A percentile compares a stretch with the other conserved stretches of the same genome.
Conservation (phyloP, 1,140 invertebrate genomes). For the Charaxes varanes region DNA sequence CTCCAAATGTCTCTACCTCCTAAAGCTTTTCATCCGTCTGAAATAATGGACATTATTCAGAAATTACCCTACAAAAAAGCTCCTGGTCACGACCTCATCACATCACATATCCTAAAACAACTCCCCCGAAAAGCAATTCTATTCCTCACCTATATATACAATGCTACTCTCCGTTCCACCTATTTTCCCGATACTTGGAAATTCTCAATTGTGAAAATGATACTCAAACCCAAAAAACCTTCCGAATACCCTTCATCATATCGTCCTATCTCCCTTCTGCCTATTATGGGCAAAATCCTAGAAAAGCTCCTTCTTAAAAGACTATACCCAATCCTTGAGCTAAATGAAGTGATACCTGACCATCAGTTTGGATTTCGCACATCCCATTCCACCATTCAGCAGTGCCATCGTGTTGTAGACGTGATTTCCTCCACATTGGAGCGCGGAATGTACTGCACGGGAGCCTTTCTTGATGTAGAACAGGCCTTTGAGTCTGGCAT, state of each 20-base stretch:
- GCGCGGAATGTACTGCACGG: too few relatives aligned
- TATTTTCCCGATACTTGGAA: constrained; percentile 3
- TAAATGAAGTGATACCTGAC: background rate
- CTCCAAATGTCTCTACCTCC: constrained; percentile 4
- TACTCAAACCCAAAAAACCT: constrained; percentile 4
- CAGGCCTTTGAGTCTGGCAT: too few relatives aligned
- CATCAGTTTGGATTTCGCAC: constrained; percentile 3
- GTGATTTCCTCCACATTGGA: too few relatives aligned
- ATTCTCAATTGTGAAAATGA: background rate
- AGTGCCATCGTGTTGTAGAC: too few relatives aligned
- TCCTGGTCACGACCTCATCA: constrained; percentile 20
- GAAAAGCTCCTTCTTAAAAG: background rate
- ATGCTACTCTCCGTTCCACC: constrained; percentile 1
- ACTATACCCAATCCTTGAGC: background rate
- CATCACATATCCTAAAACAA: constrained; percentile 10
- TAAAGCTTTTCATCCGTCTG: too few relatives aligned
- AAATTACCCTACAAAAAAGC: too few relatives aligned
- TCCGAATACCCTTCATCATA: constrained; percentile 3
- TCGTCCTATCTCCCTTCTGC: constrained; percentile 1
- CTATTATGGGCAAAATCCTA: constrained; percentile 1
- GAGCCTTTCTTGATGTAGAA: too few relatives aligned
- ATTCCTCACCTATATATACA: constrained; percentile 14
- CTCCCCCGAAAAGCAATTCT: constrained; percentile 1
- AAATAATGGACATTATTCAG: too few relatives aligned
- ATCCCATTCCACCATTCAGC: background rate